Conservation (phyloP, 1,140 invertebrate species). For the Pentalonia nigronervosa region DNA sequence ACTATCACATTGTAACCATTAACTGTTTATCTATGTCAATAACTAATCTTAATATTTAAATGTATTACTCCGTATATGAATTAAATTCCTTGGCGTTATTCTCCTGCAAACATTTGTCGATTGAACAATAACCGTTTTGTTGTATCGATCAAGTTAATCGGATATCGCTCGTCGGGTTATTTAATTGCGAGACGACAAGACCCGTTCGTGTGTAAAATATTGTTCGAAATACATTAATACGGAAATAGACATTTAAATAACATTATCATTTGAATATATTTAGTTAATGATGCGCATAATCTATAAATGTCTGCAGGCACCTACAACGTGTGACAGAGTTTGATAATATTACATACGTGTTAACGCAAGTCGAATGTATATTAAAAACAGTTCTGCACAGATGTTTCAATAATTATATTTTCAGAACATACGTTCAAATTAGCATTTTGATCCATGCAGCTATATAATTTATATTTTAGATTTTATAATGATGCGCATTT, state of each 20-base stretch:
- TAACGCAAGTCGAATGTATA: not conserved
- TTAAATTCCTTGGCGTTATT: not conserved
- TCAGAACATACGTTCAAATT: not conserved
- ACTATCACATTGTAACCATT: too few species aligned
- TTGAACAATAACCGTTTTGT: not conserved
- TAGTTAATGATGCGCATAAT: not conserved
- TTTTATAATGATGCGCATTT: not conserved
- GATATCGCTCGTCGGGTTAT: not conserved
- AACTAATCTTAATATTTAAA: too few species aligned
- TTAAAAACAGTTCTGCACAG: not conserved
- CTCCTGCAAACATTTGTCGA: not conserved
- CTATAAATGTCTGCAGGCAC: not conserved
- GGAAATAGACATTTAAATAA: not conserved
- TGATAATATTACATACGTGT: not conserved
- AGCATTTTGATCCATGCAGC: not conserved
- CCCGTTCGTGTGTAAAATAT: not conserved
- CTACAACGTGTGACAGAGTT: not conserved
- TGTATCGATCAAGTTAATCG: not conserved
- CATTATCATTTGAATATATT: not conserved
- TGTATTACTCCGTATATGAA: not conserved
- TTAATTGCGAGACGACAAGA: not conserved
- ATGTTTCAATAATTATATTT: not conserved
- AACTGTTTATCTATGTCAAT: too few species aligned
- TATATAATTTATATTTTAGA: not conserved
- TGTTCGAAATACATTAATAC: not conserved